A percentile compares a stretch with the other conserved stretches of the same genome.
Evolutionary conservation across 2,113 vertebrate species (phyloP).

Genomic region (Ranitomeya variabilis): DNA sequence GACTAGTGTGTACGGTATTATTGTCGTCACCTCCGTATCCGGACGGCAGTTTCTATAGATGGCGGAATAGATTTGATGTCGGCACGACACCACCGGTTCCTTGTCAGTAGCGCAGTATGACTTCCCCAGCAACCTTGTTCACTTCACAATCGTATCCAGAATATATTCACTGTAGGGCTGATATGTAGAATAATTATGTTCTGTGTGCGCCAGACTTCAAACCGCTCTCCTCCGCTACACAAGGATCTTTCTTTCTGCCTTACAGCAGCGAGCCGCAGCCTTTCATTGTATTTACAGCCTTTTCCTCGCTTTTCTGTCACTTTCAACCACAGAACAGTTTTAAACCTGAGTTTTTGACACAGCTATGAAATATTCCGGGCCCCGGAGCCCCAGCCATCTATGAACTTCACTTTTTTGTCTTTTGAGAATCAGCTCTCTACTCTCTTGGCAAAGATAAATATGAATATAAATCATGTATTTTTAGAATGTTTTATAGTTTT

Average conservation of each 20-base stretch:
- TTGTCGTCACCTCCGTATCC: background rate
- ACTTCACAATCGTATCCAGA: background rate
- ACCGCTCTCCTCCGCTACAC: background rate
- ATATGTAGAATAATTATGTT: constrained; percentile 35
- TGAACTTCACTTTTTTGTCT: background rate
- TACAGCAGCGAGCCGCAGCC: background rate
- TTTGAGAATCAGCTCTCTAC: background rate
- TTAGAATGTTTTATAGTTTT: background rate
- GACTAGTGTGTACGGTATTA: background rate
- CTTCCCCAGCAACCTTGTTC: constrained; percentile 31
- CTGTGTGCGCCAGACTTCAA: constrained; percentile 23
- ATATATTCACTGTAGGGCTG: constrained; percentile 16
- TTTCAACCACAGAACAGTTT: constrained; percentile 14
- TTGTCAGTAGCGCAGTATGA: background rate
- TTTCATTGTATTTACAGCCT: constrained; percentile 42
- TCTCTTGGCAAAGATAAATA: background rate
- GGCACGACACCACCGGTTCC: background rate
- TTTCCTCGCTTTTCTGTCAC: constrained; percentile 11
- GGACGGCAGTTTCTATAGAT: background rate
- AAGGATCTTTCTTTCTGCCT: constrained; percentile 5
- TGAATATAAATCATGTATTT: background rate
- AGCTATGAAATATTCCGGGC: constrained; percentile 30
- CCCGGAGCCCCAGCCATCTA: background rate
- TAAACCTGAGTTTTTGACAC: constrained; percentile 18
- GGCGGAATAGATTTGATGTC: background rate